Conservation (phyloP, 2,113 vertebrate genomes). For the Mastomys natalensis region DNA sequence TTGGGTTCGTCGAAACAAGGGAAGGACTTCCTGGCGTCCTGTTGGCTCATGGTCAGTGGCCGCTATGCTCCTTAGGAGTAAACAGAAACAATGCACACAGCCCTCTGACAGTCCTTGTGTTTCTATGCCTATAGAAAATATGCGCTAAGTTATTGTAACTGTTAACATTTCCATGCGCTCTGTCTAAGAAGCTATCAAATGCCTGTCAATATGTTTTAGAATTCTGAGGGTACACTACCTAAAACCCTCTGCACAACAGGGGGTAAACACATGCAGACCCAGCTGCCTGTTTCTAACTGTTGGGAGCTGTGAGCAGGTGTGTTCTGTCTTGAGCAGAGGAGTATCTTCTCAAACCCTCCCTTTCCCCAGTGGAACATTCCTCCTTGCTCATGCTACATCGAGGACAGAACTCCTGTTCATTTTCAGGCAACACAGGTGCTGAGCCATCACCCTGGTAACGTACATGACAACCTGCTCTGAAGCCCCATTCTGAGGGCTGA, state of each 20-base stretch:
- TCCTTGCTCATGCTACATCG: not conserved
- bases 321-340: not conserved
- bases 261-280: not conserved
- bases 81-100: constrained; percentile 66
- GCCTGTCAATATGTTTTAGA: not conserved
- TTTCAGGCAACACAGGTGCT: not conserved
- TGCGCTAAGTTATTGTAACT: not conserved
- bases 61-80: constrained; percentile 94
- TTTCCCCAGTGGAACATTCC: constrained; percentile 23
- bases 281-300: not conserved
- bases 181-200: not conserved
- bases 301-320: constrained; percentile 21
- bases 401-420: not conserved
- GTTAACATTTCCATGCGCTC: not conserved
- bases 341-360: not conserved
- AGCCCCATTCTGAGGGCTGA: not conserved
- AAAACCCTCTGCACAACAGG: not conserved
- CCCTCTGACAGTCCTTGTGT: not conserved
- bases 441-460: not conserved
- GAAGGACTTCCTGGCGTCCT: constrained; percentile 97
- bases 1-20: constrained; percentile 99
- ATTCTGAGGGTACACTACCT: not conserved
- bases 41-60: constrained; percentile 99
- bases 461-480: not conserved
- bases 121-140: not conserved